Evolutionary conservation across 2,113 vertebrate species (phyloP).

Genomic region (Myotis yumanensis): DNA sequence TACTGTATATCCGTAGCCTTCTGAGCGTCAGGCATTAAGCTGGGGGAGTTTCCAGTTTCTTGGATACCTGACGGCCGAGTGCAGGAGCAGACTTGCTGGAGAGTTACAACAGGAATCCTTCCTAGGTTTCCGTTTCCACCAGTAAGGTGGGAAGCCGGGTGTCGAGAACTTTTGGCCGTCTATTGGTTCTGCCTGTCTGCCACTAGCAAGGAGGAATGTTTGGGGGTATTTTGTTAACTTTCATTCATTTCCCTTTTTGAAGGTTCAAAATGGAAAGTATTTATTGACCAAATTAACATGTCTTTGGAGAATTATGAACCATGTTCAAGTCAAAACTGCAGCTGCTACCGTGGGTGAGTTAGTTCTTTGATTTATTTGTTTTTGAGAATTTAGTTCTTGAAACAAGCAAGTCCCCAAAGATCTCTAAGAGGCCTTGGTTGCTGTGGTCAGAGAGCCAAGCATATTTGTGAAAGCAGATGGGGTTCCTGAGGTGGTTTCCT

Average conservation of each 20-base stretch:
- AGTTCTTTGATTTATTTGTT: background rate
- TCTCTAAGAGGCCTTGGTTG: background rate
- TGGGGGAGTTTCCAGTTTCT: constrained; percentile 20
- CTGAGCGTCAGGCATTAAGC: background rate
- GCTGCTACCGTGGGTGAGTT: constrained; percentile 91
- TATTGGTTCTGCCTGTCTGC: background rate
- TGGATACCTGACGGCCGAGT: background rate
- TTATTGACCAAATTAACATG: constrained; percentile 80
- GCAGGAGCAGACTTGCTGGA: background rate
- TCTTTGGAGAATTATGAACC: constrained; percentile 85
- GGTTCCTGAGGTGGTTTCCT: background rate
- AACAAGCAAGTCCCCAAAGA: background rate
- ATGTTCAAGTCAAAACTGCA: constrained; percentile 90
- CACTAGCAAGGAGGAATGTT: background rate
- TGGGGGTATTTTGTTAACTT: constrained; percentile 27
- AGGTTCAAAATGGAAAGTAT: constrained; percentile 82
- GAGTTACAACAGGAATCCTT: background rate
- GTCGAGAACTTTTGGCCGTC: background rate
- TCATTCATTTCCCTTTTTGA: constrained; percentile 61
- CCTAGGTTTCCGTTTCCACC: background rate
- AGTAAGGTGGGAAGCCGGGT: background rate
- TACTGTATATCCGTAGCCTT: background rate
- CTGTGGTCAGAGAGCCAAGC: background rate
- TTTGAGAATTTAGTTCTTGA: background rate
- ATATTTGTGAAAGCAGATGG: background rate